A percentile compares a stretch with the other conserved stretches of the same genome.
phyloP scores from a whole-genome alignment of 2,797 vertebrate genomes.

The Enteromius thamalakanensis region DNA sequence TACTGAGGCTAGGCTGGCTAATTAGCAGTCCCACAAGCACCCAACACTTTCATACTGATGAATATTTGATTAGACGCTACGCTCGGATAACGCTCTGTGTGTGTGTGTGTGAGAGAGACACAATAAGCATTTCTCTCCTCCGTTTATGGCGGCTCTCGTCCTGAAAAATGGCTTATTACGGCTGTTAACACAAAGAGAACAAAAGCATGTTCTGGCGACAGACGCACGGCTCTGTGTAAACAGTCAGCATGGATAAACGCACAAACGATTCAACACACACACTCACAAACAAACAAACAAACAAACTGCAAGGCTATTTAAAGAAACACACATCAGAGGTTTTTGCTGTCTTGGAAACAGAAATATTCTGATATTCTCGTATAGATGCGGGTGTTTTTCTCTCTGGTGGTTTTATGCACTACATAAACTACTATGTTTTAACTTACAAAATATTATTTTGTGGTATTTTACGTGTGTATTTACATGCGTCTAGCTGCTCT shows the following conservation, averaged over 20 bases:
- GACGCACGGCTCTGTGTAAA: slow-evolving; percentile 7
- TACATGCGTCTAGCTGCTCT: background rate
- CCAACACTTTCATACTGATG: slow-evolving; percentile 36
- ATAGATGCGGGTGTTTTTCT: background rate
- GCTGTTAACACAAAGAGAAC: slow-evolving; percentile 34
- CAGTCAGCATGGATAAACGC: background rate
- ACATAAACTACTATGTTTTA: background rate
- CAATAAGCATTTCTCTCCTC: background rate
- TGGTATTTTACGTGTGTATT: background rate
- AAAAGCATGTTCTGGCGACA: slow-evolving; percentile 9
- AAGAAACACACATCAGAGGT: slow-evolving; percentile 2
- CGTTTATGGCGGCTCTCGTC: background rate
- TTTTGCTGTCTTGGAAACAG: background rate
- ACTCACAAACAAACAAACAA: slow-evolving; percentile 14
- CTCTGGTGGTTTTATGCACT: background rate
- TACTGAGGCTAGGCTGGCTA: slow-evolving; percentile 40
- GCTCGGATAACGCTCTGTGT: slow-evolving; percentile 4
- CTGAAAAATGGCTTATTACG: slow-evolving; percentile 33
- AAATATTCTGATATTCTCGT: background rate
- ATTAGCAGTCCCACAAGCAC: slow-evolving; percentile 57
- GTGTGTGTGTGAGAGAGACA: background rate
- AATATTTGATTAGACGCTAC: slow-evolving; percentile 55
- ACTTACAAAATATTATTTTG: background rate
- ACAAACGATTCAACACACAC: slow-evolving; percentile 4
- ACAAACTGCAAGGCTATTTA: background rate